Conservation (phyloP, 64 coral and sea anemone species). For the Montipora capricornis region DNA sequence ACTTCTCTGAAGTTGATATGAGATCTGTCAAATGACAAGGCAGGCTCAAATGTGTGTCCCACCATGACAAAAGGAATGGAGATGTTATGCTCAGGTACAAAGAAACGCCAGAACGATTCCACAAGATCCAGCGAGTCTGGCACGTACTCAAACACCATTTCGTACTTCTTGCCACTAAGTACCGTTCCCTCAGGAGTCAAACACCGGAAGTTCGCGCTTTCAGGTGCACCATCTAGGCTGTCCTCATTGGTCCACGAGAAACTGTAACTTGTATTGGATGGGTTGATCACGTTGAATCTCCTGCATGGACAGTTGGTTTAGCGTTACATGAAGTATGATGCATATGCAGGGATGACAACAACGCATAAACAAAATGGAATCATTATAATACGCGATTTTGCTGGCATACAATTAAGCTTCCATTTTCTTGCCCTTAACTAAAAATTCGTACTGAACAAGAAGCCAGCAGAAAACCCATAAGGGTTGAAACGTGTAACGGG, state of each 20-base stretch:
- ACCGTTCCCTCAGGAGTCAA: constrained; percentile 71
- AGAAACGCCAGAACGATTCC: constrained; percentile 98
- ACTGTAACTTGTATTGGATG: constrained; percentile 77
- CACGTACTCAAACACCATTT: constrained; percentile 96
- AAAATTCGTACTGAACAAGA: too few relatives aligned
- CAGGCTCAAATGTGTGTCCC: constrained; percentile 94
- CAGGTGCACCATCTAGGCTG: constrained; percentile 68
- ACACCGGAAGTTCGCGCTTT: constrained; percentile 82
- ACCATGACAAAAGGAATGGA: constrained; percentile 96
- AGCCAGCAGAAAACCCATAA: too few relatives aligned
- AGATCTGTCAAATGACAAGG: constrained; percentile 93
- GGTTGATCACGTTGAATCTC: constrained; percentile 91
- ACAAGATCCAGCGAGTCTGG: constrained; percentile 88
- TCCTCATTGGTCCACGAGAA: constrained; percentile 97
- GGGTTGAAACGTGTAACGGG: too few relatives aligned
- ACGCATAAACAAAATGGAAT: background rate
- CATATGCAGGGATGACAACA: background rate
- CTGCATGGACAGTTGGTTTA: constrained; percentile 40
- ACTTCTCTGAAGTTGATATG: constrained; percentile 97
- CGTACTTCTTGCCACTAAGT: constrained; percentile 91
- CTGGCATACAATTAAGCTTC: background rate
- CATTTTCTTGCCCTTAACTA: too few relatives aligned
- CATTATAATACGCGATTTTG: background rate
- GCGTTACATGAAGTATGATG: background rate
- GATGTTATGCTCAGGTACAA: constrained; percentile 93